Evolutionary conservation across 2,888 invertebrate genomes (phyloP), one percentile per base, ranked within the genome.

Genomic region (Eupithecia subfuscata): DNA sequence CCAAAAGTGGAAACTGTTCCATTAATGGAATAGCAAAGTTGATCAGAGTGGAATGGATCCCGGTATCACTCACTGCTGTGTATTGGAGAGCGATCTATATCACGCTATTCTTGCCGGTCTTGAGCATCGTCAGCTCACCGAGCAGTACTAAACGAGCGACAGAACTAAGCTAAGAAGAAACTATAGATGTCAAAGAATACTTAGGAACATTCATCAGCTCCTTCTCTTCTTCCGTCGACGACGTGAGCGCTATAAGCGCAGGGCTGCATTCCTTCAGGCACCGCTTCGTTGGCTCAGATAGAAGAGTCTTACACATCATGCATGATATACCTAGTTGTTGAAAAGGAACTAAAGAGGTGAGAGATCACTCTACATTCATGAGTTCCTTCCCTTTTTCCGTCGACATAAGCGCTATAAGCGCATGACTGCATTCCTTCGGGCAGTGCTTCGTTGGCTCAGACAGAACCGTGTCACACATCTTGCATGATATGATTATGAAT

Each of bases 361-460:
- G 7, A 18, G 8, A 11, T 71, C 75, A 92, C 96, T 96, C n/a
- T 88, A 97, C 97, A 87, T 96, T 96, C 96, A 97, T 97, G 22
- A 98, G 95, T 79, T 96, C 96, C 85, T 97, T 96, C 71, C 98
- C 97, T 87, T 97, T 97, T 71, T 96, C 97, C 0, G 97, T 97
- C 40, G 97, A 97, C 0, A 97, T 97, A 64, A 98, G 95, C 0
- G 97, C 97, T 65, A 98, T 97, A 60, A 98, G 95, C 0, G 98
- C 97, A 86, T 97, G 96, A 83, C 96, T 96, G 88, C 98, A 98
- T 71, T 95, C 94, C 84, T 96, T 96, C 0, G 97, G 96, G 86
- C 98, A 98, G 79, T 88, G 87, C 82, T 84, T 93, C 83, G 89
- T 95, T 52, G 92, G 95, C 43, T 96, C 95, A 68, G 96, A 95